These are phyloP conservation scores for Cetoscarus ocellatus DNA, from an alignment of 2,797 vertebrate species.

Conservation along the genomic window DNA sequence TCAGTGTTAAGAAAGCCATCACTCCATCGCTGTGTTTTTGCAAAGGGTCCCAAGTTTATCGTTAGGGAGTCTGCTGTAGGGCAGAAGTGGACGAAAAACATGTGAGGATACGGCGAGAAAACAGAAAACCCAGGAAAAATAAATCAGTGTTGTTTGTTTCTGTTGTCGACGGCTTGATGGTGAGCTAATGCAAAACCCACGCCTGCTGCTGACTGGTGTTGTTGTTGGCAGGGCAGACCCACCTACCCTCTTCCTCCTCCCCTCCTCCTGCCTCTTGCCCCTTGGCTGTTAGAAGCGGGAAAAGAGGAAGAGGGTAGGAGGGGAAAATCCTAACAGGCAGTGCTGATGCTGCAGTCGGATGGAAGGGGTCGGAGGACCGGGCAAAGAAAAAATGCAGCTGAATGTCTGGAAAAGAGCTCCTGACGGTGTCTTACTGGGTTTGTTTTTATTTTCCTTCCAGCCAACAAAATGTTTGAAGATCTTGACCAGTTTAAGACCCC, in stretches of 20 bases:
- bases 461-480: slow-evolving; percentile 25
- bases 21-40: slow-evolving; percentile 14
- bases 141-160: slow-evolving; percentile 32
- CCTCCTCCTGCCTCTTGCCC: not conserved
- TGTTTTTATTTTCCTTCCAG: not conserved
- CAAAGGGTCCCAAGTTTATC: not conserved
- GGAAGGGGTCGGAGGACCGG: slow-evolving; percentile 38
- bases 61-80: slow-evolving; percentile 17
- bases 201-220: slow-evolving; percentile 67
- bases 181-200: slow-evolving; percentile 52
- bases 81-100: slow-evolving; percentile 5
- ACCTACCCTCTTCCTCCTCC: not conserved
- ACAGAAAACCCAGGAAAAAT: not conserved
- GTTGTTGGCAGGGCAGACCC: slow-evolving; percentile 56
- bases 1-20: slow-evolving; percentile 28
- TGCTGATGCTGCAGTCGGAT: slow-evolving; percentile 74
- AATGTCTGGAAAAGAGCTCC: slow-evolving; percentile 48
- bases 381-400: slow-evolving; percentile 11
- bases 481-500: slow-evolving; percentile 15
- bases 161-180: slow-evolving; percentile 47
- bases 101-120: slow-evolving; percentile 20
- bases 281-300: slow-evolving; percentile 42
- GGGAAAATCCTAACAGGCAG: slow-evolving; percentile 71
- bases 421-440: slow-evolving; percentile 14
- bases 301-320: slow-evolving; percentile 53